Conservation (phyloP, 2,888 invertebrate species). For the Atethmia centrago region DNA sequence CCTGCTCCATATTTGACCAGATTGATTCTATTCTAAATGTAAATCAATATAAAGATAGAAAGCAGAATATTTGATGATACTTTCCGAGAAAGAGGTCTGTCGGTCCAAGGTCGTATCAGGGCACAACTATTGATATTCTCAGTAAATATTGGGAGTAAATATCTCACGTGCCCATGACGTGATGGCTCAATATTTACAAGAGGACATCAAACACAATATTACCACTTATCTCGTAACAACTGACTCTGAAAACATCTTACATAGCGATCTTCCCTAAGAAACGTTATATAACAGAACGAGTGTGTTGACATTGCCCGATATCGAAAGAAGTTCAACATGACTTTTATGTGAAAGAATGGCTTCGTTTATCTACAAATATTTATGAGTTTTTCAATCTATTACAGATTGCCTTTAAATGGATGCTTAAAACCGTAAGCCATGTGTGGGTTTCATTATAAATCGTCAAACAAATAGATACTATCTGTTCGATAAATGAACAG, state of each 20-base stretch:
- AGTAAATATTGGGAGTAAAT: constrained; percentile 88
- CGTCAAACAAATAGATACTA: constrained; percentile 66
- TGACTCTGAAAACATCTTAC: constrained; percentile 83
- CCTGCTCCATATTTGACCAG: background rate
- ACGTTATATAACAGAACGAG: constrained; percentile 73
- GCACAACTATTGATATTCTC: constrained; percentile 84
- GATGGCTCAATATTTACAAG: constrained; percentile 87
- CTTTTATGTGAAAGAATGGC: constrained; percentile 78
- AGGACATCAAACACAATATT: constrained; percentile 88
- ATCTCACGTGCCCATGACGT: constrained; percentile 86
- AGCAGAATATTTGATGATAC: constrained; percentile 55
- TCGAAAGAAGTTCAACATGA: constrained; percentile 78
- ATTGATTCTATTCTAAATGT: constrained; percentile 18
- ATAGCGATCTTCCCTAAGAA: constrained; percentile 78
- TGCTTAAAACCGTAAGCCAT: constrained; percentile 71
- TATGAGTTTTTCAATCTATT: constrained; percentile 78
- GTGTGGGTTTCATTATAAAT: constrained; percentile 73
- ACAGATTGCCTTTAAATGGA: constrained; percentile 76
- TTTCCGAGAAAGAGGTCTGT: constrained; percentile 76
- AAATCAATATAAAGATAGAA: constrained; percentile 44
- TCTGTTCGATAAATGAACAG: constrained; percentile 45
- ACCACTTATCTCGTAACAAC: constrained; percentile 89
- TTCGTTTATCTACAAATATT: constrained; percentile 79
- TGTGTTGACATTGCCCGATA: constrained; percentile 81
- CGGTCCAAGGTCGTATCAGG: constrained; percentile 83